Conservation (phyloP, 2,888 invertebrate species). For the Papilio demoleus region DNA sequence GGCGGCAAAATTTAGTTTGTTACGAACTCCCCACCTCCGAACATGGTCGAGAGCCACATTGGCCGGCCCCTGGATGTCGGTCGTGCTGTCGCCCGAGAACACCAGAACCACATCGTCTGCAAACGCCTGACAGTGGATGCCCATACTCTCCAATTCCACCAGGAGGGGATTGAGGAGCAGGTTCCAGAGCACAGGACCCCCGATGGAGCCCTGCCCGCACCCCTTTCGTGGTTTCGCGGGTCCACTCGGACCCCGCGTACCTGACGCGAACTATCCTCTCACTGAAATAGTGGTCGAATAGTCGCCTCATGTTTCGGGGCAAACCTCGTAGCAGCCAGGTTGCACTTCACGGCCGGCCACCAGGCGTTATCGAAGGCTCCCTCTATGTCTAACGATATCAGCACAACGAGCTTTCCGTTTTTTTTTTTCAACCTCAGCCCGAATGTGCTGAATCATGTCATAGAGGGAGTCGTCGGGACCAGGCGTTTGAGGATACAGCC, state of each 20-base stretch:
- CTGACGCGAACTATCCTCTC: background rate
- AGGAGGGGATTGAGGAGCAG: background rate
- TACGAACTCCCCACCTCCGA: background rate
- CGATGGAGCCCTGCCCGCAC: slow-evolving; percentile 1
- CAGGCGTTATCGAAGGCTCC: background rate
- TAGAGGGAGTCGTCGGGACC: slow-evolving; percentile 25
- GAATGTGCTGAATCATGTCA: slow-evolving; percentile 20
- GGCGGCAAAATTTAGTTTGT: slow-evolving; percentile 6
- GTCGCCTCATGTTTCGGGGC: background rate
- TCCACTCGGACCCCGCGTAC: background rate
- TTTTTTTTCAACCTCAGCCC: background rate
- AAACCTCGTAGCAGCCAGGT: background rate
- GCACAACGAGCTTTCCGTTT: background rate
- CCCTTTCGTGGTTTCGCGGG: background rate
- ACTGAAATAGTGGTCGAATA: slow-evolving; percentile 1
- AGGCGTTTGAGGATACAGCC: background rate
- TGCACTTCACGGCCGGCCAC: background rate
- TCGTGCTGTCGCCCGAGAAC: background rate
- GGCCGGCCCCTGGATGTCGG: background rate
- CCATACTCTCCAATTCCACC: background rate
- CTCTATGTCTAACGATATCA: background rate
- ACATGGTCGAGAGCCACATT: slow-evolving; percentile 2
- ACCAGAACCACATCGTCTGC: background rate
- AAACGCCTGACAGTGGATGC: background rate
- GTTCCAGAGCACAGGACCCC: background rate